Evolutionary conservation across 2,888 invertebrate genomes (phyloP), one percentile per base, ranked within the genome.

Genomic region (Sinopyrophorus schimmeli): DNA sequence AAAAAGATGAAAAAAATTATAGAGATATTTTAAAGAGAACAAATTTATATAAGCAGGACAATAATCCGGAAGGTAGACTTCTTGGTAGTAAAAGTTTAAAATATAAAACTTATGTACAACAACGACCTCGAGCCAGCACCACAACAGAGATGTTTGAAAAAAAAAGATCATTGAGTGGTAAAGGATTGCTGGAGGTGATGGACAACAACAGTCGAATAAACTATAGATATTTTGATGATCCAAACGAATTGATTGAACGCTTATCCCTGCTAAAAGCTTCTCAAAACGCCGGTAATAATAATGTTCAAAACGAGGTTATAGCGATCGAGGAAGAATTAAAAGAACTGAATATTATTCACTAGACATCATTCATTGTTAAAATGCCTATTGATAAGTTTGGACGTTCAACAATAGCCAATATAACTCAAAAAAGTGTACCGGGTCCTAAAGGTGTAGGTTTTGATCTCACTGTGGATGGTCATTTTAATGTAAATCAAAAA

Each of bases 51-150:
- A 37, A 34, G 34, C 21, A 43, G 40, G 3, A 40, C 40, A 32
- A 39, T 43, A 20, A 47, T 24, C 14, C 30, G 21, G 12, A 12
- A 20, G 14, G 16, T 21, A 42, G 35, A 28, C 3, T 40, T 30
- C 24, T 12, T 6, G 46, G 51, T 2, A 44, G 11, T 7, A 34
- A 17, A 28, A 34, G 47, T 14, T 15, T 26, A 10, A 54, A 49
- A 21, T 58, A 58, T 40, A 26, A 39, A 21, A n/a, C n/a, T n/a
- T n/a, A n/a, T 14, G 37, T n/a, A 48, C 55, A 32, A 41, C 28
- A 16, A 46, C 20, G 30, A 38, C 38, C 1, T 24, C 28, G n/a
- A n/a, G n/a, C 4, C 30, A 15, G 6, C 4, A 4, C 6, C 14
- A 31, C n/a, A n/a, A n/a, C n/a, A n/a, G n/a, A n/a, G n/a, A n/a